Conservation (phyloP, 64 coral and sea anemone species). For the Trachythela sp. region DNA sequence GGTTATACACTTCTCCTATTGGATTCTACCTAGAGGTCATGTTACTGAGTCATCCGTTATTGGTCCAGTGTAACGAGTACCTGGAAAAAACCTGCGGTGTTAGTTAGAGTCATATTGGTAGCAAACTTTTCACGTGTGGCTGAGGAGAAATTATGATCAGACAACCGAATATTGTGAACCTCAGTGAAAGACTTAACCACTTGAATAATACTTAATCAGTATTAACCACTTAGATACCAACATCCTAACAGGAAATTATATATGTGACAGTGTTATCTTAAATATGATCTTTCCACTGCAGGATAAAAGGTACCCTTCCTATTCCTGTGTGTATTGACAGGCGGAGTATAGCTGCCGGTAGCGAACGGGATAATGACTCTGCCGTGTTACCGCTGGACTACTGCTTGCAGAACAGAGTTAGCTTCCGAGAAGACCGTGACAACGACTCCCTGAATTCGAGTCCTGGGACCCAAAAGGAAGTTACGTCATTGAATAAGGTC, state of each 20-base stretch:
- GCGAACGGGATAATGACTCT: background rate
- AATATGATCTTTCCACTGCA: background rate
- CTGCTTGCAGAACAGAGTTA: background rate
- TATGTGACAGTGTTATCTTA: too few relatives aligned
- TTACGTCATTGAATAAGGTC: background rate
- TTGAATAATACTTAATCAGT: too few relatives aligned
- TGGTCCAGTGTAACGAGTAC: too few relatives aligned
- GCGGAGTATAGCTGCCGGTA: background rate
- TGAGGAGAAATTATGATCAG: too few relatives aligned
- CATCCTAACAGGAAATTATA: too few relatives aligned
- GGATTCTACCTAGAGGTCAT: background rate
- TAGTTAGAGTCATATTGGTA: too few relatives aligned
- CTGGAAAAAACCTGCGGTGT: too few relatives aligned
- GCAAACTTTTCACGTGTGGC: too few relatives aligned
- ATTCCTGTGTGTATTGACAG: background rate
- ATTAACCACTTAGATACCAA: too few relatives aligned
- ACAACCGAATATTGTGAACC: too few relatives aligned
- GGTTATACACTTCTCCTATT: background rate
- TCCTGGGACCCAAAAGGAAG: background rate
- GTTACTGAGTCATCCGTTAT: too few relatives aligned
- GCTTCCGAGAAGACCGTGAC: conserved; percentile 3
- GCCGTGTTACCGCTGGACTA: background rate
- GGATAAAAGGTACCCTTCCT: background rate
- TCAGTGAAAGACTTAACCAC: too few relatives aligned
- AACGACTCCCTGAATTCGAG: background rate